These are phyloP conservation scores for Episyrphus balteatus DNA, from an alignment of 1,140 invertebrate species.

Conservation along the genomic window DNA sequence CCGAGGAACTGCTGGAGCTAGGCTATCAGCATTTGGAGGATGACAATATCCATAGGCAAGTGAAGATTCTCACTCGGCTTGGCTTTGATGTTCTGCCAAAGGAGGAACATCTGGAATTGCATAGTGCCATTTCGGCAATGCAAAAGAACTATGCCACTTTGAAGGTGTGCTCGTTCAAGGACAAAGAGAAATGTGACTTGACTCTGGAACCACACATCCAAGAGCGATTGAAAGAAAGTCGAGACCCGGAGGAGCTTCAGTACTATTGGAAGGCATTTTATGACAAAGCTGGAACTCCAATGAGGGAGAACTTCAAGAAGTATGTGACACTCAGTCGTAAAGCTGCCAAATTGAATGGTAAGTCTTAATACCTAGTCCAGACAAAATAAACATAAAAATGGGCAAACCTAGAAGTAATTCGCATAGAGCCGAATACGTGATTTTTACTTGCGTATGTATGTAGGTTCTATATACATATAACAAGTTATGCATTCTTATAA, in stretches of 20 bases:
- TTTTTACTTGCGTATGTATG: not conserved
- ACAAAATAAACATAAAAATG: too few relatives aligned
- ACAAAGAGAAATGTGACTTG: slow-evolving; percentile 60
- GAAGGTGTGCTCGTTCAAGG: slow-evolving; percentile 60
- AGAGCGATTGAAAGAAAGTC: slow-evolving; percentile 50
- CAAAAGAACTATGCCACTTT: slow-evolving; percentile 65
- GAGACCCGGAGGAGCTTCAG: slow-evolving; percentile 60
- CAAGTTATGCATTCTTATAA: too few relatives aligned
- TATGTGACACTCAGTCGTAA: slow-evolving; percentile 68
- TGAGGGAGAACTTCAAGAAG: slow-evolving; percentile 53
- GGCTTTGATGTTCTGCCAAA: slow-evolving; percentile 17
- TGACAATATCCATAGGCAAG: slow-evolving; percentile 20
- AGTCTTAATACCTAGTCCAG: too few relatives aligned
- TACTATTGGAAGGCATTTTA: slow-evolving; percentile 71
- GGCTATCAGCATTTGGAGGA: slow-evolving; percentile 15
- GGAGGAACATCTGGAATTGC: slow-evolving; percentile 38
- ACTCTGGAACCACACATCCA: slow-evolving; percentile 70
- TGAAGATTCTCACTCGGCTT: slow-evolving; percentile 16
- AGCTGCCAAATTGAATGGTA: slow-evolving; percentile 67
- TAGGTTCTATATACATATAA: too few relatives aligned
- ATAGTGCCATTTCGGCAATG: slow-evolving; percentile 59
- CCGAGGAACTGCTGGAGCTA: slow-evolving; percentile 10
- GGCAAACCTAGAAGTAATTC: not conserved
- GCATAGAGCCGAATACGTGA: not conserved
- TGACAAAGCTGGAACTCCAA: slow-evolving; percentile 55